Base-by-base conservation (phyloP, 2,888 invertebrate species). In the Heliconius charithonia region DNA sequence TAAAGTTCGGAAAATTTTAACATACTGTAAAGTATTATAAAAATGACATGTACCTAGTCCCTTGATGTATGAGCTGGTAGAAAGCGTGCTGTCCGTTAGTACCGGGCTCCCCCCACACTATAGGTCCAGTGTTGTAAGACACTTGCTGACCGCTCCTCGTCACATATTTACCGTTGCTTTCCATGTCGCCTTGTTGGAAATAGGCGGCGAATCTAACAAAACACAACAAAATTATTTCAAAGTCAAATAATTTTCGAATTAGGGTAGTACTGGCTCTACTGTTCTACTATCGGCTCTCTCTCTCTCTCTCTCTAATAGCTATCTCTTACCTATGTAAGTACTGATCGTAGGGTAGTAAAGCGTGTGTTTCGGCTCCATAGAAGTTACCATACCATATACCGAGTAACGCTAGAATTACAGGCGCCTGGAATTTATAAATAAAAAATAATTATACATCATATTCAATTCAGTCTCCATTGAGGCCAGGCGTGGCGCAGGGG, bases 101-200 rank as follows among this genome's bases (percentile, higher is more conserved):
- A 29, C 99, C 99, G 0, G 99, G 99, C 93, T 99, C 99, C 76
- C 99, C 99, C 99, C 99, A 99, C 76, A 98, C 97, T 82, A 98
- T 97, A 77, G 98, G 98, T 0, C 98, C 97, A 0, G 97, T 97
- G 76, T 90, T 90, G 89, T 96, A 97, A 84, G 95, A 90, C 12
- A 91, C 96, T 82, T 90, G 92, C 79, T 96, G 90, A 0, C 97
- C 97, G 22, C 95, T 93, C 56, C 97, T 96, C 0, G 97, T 98
- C 45, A 98, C 97, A 87, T 97, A 97, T 94, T 99, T 99, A 82
- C 99, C 99, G 92, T 99, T 99, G 83, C 99, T 99, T 93, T 99
- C 99, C 99, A 99, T 99, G 88, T 99, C 99, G 6, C 99, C 99
- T 95, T 99, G 99, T 93, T 99, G 99, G 95, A 99, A 99, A 92